Percentiles rank a stretch among this genome's conserved stretches.
phyloP scores from a whole-genome alignment of 2,797 vertebrate species.

The Rhodeus uyekii region DNA sequence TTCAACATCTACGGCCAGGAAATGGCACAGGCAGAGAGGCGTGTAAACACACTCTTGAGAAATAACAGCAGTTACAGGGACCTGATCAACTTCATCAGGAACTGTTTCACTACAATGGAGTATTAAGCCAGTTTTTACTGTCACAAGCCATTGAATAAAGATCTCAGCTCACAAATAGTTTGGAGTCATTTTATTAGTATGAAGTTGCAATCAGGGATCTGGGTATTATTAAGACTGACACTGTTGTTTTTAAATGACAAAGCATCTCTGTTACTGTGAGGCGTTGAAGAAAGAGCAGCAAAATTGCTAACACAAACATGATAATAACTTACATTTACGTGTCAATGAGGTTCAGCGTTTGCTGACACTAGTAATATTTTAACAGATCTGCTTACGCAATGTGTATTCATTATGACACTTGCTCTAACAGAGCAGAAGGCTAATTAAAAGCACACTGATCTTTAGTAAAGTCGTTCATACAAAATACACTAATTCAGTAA shows the following conservation, averaged over 20 bases:
- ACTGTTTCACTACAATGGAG: background rate
- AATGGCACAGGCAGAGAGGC: slow-evolving; percentile 40
- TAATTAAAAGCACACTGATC: slow-evolving; percentile 77
- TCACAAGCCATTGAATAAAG: slow-evolving; percentile 54
- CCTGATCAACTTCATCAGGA: slow-evolving; percentile 30
- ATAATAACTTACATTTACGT: slow-evolving; percentile 81
- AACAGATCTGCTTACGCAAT: slow-evolving; percentile 72
- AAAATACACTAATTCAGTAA: slow-evolving; percentile 63
- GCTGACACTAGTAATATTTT: slow-evolving; percentile 80
- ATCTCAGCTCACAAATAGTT: slow-evolving; percentile 67
- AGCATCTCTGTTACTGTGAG: slow-evolving; percentile 74
- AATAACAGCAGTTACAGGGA: slow-evolving; percentile 40
- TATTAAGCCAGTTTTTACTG: slow-evolving; percentile 6
- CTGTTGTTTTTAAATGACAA: slow-evolving; percentile 79
- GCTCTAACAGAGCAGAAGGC: slow-evolving; percentile 65
- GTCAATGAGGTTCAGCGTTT: slow-evolving; percentile 75
- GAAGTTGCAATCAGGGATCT: slow-evolving; percentile 73
- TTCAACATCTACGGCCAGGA: slow-evolving; percentile 50
- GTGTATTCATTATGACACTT: slow-evolving; percentile 74
- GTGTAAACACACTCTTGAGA: slow-evolving; percentile 49
- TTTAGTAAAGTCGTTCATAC: slow-evolving; percentile 69
- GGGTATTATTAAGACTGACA: slow-evolving; percentile 78
- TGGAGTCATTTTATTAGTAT: slow-evolving; percentile 67
- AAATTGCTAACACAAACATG: slow-evolving; percentile 78
- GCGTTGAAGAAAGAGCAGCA: slow-evolving; percentile 78